Evolutionary conservation across 2,888 invertebrate species (phyloP).

Genomic region (Acanthosoma haemorrhoidale): DNA sequence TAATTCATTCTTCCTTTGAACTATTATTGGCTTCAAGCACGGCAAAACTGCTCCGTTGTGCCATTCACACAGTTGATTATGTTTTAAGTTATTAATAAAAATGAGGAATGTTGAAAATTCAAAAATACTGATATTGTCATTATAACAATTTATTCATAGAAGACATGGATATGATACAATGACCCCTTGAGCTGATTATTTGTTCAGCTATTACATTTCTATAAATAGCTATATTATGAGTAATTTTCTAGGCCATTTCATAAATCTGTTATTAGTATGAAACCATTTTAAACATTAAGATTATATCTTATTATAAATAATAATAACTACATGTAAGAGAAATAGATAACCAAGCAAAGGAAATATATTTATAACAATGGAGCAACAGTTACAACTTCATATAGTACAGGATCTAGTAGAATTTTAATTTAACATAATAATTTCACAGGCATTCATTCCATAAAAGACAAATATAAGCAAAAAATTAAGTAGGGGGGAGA

Average conservation of each 20-base stretch:
- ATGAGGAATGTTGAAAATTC: background rate
- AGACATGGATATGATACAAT: constrained; percentile 14
- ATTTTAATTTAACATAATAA: background rate
- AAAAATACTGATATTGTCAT: constrained; percentile 5
- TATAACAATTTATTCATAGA: constrained; percentile 7
- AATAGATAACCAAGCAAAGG: constrained; percentile 23
- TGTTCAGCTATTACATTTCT: background rate
- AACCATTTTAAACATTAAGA: background rate
- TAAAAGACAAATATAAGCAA: constrained; percentile 11
- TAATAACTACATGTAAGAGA: constrained; percentile 15
- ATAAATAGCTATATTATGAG: constrained; percentile 11
- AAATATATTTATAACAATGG: constrained; percentile 12
- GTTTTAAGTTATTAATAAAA: background rate
- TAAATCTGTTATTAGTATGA: background rate
- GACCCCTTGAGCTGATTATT: constrained; percentile 3
- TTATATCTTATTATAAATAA: constrained; percentile 7
- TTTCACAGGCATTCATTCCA: constrained; percentile 22
- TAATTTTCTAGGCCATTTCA: constrained; percentile 22
- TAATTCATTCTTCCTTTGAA: background rate
- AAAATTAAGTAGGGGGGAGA: constrained; percentile 12
- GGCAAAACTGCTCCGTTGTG: background rate
- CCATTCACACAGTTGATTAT: background rate
- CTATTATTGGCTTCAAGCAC: background rate
- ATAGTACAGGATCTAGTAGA: constrained; percentile 14
- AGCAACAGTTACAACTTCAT: background rate